Base-by-base conservation (phyloP, 2,113 vertebrate genomes). In the Nibea albiflora region DNA sequence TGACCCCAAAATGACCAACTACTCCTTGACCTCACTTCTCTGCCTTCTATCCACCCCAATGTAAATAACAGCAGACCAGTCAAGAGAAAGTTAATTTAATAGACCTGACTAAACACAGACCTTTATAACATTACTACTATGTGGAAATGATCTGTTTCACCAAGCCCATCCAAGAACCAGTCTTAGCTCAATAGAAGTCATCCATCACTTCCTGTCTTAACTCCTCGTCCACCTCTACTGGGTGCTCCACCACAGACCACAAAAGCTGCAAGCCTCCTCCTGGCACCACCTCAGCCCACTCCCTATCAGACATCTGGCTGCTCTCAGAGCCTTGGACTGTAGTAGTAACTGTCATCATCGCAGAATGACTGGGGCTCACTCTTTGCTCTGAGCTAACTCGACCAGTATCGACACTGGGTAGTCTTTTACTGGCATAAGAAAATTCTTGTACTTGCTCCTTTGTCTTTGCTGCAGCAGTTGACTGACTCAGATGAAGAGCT, bases 261-360 rank as follows among this genome's bases (percentile, higher is more conserved):
- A 69, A 63, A 56, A 24, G 69, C 42, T 79, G 66, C 26, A 49
- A 5, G 46, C 8, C 62, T 74, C 52, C 73, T 15, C 39, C 63
- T 26, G 53, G 17, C 26, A 20, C 50, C 16, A 46, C 9, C 15
- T 76, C 26, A 5, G 53, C 60, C 64, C 58, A 74, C 2, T 12
- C 9, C 19, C 19, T 11, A 1, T 69, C 44, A 35, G n/a, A 31
- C 20, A 26, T 2, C 14, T 26, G 65, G 19, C 49, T 56, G 35
- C 46, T 56, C 0, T 61, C 63, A 20, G 73, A 62, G 26, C n/a
- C 63, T 0, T 31, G n/a, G 46, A 19, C 1, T 11, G 7, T 4
- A 1, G 16, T 19, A 11, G 50, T 50, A 15, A 80, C n/a, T 0
- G 26, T 67, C 11, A 79, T 54, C 4, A 74, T n/a, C 16, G 78